A percentile compares a stretch with the other conserved stretches of the same genome.
phyloP scores from a whole-genome alignment of 2,888 invertebrate genomes.

The Perithous albicinctus region DNA sequence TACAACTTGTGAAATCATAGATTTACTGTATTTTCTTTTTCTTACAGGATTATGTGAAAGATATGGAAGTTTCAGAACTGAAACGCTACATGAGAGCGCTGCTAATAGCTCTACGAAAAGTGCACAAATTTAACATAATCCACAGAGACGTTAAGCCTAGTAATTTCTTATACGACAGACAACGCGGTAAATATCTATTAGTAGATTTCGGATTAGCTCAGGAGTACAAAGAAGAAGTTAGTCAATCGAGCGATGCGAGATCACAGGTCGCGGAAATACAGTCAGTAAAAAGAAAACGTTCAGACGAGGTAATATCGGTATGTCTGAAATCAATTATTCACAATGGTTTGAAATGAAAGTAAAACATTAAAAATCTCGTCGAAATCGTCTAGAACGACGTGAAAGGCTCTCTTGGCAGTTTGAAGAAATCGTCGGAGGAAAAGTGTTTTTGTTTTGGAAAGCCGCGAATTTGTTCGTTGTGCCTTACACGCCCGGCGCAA shows the following conservation, averaged over 20 bases:
- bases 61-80: slow-evolving; percentile 90
- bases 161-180: slow-evolving; percentile 94
- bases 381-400: slow-evolving; percentile 72
- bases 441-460: slow-evolving; percentile 90
- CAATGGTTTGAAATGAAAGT: slow-evolving; percentile 2
- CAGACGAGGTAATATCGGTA: slow-evolving; percentile 75
- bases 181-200: slow-evolving; percentile 89
- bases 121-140: slow-evolving; percentile 94
- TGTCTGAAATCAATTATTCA: slow-evolving; percentile 4
- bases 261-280: slow-evolving; percentile 46
- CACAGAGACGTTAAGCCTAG: slow-evolving; percentile 96
- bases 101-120: slow-evolving; percentile 90
- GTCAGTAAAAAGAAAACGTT: slow-evolving; percentile 75
- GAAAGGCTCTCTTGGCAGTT: slow-evolving; percentile 66
- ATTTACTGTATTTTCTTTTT: slow-evolving; percentile 60
- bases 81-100: slow-evolving; percentile 93
- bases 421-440: slow-evolving; percentile 71
- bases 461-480: slow-evolving; percentile 89
- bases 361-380: not conserved
- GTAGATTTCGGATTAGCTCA: slow-evolving; percentile 97
- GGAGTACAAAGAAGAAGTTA: slow-evolving; percentile 83
- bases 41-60: slow-evolving; percentile 90
- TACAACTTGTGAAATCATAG: not conserved
- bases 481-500: slow-evolving; percentile 88
- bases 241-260: slow-evolving; percentile 63